phyloP scores from a whole-genome alignment of 2,113 vertebrate species.

The Choloepus hoffmanni region DNA sequence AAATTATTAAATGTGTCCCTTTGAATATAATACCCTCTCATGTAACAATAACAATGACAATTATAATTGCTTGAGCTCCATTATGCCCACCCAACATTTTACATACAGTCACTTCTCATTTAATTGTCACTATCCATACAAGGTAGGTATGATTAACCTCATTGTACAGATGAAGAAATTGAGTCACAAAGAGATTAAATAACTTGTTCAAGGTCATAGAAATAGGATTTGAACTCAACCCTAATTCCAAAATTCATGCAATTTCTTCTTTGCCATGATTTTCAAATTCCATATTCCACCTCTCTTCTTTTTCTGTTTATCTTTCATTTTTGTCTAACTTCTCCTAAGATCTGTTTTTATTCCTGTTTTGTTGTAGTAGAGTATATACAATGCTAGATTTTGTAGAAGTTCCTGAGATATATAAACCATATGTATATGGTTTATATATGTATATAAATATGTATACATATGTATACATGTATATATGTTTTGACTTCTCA shows the following conservation, averaged over 20 bases:
- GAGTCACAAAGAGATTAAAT: not conserved
- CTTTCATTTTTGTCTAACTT: not conserved
- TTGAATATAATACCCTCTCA: not conserved
- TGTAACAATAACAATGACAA: not conserved
- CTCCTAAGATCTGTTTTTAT: not conserved
- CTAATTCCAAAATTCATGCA: not conserved
- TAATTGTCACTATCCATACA: not conserved
- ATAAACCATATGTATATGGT: not conserved
- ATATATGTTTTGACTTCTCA: not conserved
- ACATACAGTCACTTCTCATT: not conserved
- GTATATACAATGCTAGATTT: not conserved
- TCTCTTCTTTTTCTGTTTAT: not conserved
- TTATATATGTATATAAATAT: too few species aligned
- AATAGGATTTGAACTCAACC: not conserved
- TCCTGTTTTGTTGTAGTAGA: not conserved
- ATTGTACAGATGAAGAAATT: not conserved
- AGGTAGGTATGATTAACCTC: not conserved
- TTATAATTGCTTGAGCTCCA: not conserved
- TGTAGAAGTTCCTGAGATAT: not conserved
- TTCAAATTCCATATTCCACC: not conserved
- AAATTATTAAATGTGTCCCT: conserved; percentile 7
- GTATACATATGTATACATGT: too few species aligned
- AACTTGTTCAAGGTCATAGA: not conserved
- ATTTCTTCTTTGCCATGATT: not conserved
- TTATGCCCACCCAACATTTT: not conserved